A percentile compares a stretch with the other conserved stretches of the same genome.
phyloP scores from a whole-genome alignment of 1,140 invertebrate species.

The Proales similis region DNA sequence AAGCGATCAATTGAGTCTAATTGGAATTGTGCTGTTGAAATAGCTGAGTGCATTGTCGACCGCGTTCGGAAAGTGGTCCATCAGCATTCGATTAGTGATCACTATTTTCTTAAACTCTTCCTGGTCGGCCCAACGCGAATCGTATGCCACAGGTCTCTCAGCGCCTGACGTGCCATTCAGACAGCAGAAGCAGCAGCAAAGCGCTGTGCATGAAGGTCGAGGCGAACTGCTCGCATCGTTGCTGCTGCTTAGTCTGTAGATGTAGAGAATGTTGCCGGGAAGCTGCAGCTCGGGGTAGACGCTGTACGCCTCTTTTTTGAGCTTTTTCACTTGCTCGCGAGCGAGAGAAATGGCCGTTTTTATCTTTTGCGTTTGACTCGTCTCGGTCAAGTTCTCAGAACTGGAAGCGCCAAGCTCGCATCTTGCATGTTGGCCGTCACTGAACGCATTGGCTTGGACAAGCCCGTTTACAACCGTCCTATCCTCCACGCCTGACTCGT shows the following conservation, averaged over 20 bases:
- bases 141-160: neutral
- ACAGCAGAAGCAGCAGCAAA: neutral
- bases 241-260: neutral
- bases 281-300: slow-evolving; percentile 27
- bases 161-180: neutral
- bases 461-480: no score
- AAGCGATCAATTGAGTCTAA: no score
- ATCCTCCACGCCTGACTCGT: no score
- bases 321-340: neutral
- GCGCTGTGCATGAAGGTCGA: neutral
- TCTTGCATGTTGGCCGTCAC: no score
- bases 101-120: slow-evolving; percentile 36
- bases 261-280: slow-evolving; percentile 31
- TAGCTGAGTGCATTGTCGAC: slow-evolving; percentile 22
- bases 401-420: no score
- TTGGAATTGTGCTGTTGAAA: no score
- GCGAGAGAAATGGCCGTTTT: no score
- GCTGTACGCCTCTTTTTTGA: slow-evolving; percentile 10
- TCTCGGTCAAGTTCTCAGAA: no score
- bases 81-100: slow-evolving; percentile 32
- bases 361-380: no score
- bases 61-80: slow-evolving; percentile 33
- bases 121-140: slow-evolving; percentile 20
- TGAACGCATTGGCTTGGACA: no score
- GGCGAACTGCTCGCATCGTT: neutral